Conservation (phyloP, 2,113 vertebrate genomes). For the Cavia porcellus region DNA sequence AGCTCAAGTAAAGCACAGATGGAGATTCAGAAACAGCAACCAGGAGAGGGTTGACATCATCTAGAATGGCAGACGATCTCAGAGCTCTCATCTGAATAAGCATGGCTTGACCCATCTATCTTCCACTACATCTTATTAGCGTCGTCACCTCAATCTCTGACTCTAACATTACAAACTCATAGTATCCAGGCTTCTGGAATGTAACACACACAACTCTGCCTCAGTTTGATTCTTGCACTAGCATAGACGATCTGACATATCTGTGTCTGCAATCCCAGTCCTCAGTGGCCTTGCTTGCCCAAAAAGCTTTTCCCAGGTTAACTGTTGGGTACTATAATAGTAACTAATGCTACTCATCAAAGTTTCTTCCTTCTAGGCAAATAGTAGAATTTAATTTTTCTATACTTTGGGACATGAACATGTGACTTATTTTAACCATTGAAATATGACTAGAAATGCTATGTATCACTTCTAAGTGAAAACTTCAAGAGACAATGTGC, state of each 20-base stretch:
- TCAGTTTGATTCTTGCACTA: neutral
- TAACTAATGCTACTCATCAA: neutral
- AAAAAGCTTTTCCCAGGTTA: neutral
- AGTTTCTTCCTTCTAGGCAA: neutral
- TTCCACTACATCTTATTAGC: neutral
- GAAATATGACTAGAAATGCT: neutral
- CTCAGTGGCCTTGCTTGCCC: neutral
- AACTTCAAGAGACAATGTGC: neutral
- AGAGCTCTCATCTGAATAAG: neutral
- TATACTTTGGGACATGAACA: neutral
- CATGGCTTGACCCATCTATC: neutral
- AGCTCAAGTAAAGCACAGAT: neutral
- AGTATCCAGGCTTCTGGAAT: neutral
- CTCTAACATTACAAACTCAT: neutral
- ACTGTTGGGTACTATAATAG: neutral
- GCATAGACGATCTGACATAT: neutral
- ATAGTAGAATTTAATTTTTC: conserved; percentile 2
- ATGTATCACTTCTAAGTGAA: neutral
- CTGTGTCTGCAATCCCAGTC: conserved; percentile 3
- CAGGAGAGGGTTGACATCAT: neutral
- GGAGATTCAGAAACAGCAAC: neutral
- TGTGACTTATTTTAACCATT: neutral
- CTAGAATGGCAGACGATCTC: neutral
- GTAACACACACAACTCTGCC: neutral
- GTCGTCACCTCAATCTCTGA: neutral